Percentiles rank a stretch among this genome's conserved stretches.
Evolutionary conservation across 2,113 vertebrate genomes (phyloP).

Genomic region (Ochotona princeps): DNA sequence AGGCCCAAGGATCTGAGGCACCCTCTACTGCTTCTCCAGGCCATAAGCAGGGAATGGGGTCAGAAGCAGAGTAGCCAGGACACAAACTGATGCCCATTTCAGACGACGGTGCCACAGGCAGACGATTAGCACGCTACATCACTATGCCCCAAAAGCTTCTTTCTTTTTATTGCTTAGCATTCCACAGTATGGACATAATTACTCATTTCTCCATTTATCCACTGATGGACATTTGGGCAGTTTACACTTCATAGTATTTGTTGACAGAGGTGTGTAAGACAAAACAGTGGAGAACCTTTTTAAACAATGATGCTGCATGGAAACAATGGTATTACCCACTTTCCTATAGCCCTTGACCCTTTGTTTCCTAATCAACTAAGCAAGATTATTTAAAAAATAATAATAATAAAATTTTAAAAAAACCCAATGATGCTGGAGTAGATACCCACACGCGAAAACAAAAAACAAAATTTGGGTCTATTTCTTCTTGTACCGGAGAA

Average conservation of each 20-base stretch:
- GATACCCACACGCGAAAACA: background rate
- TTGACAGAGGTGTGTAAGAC: background rate
- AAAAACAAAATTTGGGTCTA: background rate
- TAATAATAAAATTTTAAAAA: too few relatives aligned
- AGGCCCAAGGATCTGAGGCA: too few relatives aligned
- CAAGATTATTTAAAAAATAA: too few relatives aligned
- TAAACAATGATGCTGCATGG: background rate
- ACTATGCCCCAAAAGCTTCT: background rate
- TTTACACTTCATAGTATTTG: background rate
- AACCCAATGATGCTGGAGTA: background rate
- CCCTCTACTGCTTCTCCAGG: too few relatives aligned
- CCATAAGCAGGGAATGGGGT: too few relatives aligned
- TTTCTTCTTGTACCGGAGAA: background rate
- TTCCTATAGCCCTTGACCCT: too few relatives aligned
- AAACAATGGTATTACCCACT: too few relatives aligned
- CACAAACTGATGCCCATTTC: too few relatives aligned
- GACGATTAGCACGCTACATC: too few relatives aligned
- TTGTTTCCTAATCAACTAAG: too few relatives aligned
- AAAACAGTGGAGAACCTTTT: background rate
- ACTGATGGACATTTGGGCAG: background rate
- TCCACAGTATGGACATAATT: background rate
- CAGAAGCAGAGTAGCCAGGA: too few relatives aligned
- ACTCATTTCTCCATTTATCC: background rate
- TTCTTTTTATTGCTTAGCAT: background rate
- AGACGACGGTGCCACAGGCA: too few relatives aligned